Evolutionary conservation across 37 sponge, comb jelly and placozoan species (phyloP), one percentile per base, ranked within the genome.

Genomic region (Cladorhizidae sp.): DNA sequence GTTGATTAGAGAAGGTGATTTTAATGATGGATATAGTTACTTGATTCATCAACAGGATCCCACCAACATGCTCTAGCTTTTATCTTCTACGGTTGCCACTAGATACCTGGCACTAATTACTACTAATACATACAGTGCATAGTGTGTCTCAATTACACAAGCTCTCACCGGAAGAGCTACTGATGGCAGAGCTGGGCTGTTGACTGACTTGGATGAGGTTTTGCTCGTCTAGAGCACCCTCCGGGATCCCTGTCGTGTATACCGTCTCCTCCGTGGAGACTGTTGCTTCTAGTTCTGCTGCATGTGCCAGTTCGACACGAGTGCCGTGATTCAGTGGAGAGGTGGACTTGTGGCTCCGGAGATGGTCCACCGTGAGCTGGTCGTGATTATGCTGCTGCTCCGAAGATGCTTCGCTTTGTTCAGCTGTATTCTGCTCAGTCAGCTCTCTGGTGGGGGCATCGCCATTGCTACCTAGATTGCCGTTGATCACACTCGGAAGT

Each of bases 211-310:
- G 54, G 23, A 74, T 40, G 20, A 74, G 74, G 74, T 31, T 74
- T 12, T 74, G 57, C 14, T 55, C 74, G 25, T 36, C 38, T 23
- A 42, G 36, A 2, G 49, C 8, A 9, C 45, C 11, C 11, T 52
- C 56, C 3, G 56, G 18, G 56, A 74, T 74, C 33, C 33, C 49
- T 22, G 78, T 55, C n/a, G 80, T 68, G 70, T 79, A 79, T 2
- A 79, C 80, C 23, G 80, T 79, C 40, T 79, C 80, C 56, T 79
- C 80, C 5, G 80, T 67, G 39, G 56, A 51, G 20, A 69, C 69
- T 1, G 63, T 3, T 8, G 43, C 6, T 1, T 52, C 80, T 11
- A 45, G 45, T 38, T 67, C 69, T 41, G 78, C n/a, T 14, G 56
- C 1, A 31, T 54, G 35, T 0, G 69, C 40, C 37, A 79, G 69